Conservation (phyloP, 2,888 invertebrate species). For the Andrena praecox region DNA sequence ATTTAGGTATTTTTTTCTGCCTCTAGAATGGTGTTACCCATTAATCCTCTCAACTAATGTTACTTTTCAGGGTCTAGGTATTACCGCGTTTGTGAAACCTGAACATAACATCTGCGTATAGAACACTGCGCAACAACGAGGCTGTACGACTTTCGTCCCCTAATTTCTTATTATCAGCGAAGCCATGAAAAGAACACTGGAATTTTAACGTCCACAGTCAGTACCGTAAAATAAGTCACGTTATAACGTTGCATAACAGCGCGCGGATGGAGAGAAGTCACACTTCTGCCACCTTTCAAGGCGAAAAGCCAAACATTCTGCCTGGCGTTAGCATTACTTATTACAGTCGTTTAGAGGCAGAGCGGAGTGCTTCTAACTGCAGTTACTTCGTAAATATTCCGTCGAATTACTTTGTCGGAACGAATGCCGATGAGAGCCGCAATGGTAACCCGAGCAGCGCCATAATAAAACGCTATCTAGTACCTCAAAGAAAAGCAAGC, state of each 20-base stretch:
- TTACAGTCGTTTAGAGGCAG: too few relatives aligned
- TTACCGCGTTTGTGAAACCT: neutral
- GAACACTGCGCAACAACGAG: neutral
- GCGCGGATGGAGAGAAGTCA: neutral
- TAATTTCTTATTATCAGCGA: neutral
- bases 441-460: too few relatives aligned
- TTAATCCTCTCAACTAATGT: neutral
- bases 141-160: neutral
- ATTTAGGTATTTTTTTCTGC: too few relatives aligned
- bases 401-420: neutral
- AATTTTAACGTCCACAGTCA: neutral
- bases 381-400: neutral
- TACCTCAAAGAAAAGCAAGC: too few relatives aligned
- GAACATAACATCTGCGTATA: neutral
- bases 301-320: neutral
- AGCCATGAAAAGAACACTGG: neutral
- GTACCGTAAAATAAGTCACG: neutral
- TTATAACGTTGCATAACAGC: neutral
- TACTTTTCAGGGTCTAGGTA: neutral
- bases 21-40: too few relatives aligned
- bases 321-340: too few relatives aligned
- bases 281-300: neutral
- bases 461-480: too few relatives aligned
- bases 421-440: neutral
- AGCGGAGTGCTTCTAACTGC: too few relatives aligned